Percentiles rank a stretch among this genome's conserved stretches.
Conservation (phyloP, 2,888 invertebrate species). For the Dorcus parallelipipedus region DNA sequence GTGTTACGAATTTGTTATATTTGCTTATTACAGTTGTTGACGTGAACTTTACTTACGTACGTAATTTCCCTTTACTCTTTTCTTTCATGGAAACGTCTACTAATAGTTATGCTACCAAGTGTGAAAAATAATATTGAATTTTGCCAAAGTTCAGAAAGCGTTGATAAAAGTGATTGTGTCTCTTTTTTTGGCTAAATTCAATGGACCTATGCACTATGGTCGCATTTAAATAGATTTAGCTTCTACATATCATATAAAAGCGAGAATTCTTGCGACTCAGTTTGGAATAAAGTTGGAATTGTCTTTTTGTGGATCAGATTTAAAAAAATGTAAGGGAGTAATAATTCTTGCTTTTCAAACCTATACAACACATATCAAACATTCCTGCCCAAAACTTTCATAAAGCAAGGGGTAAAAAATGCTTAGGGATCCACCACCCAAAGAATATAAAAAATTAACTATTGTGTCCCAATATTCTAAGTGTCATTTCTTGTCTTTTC, state of each 20-base stretch:
- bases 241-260: too few relatives aligned
- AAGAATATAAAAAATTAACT: constrained; percentile 10
- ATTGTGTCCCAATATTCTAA: constrained; percentile 33
- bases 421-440: constrained; percentile 29
- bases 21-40: background rate
- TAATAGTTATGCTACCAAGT: too few relatives aligned
- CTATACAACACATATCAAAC: constrained; percentile 38
- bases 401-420: background rate
- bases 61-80: background rate
- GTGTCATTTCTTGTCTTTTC: constrained; percentile 20
- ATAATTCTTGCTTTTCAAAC: constrained; percentile 7
- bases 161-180: constrained; percentile 39
- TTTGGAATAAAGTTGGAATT: too few relatives aligned
- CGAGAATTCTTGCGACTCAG: too few relatives aligned
- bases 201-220: too few relatives aligned
- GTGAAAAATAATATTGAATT: background rate
- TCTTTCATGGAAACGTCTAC: too few relatives aligned
- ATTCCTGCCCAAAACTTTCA: constrained; percentile 22
- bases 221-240: too few relatives aligned
- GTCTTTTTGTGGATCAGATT: background rate
- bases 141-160: background rate
- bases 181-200: constrained; percentile 28
- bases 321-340: background rate
- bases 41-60: background rate
- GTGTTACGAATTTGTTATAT: background rate